These are phyloP conservation scores for Poecilia velifera DNA, from an alignment of 2,797 vertebrate species.

Conservation along the genomic window DNA sequence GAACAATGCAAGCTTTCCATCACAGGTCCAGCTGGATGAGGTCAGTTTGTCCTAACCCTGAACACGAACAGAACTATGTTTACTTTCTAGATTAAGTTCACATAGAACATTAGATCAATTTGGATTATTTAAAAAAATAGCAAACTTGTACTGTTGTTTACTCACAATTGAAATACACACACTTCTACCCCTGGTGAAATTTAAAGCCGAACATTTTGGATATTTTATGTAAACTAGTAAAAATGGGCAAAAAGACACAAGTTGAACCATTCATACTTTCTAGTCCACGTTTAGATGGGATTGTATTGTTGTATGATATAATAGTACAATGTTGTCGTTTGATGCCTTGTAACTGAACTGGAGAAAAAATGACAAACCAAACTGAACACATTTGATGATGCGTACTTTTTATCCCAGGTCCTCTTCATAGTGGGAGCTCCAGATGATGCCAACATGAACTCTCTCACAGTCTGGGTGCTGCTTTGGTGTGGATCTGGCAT, in stretches of 20 bases:
- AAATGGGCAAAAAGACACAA: not conserved
- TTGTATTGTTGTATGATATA: not conserved
- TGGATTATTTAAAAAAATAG: not conserved
- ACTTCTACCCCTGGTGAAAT: not conserved
- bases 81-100: not conserved
- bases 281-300: not conserved
- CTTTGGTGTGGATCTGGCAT: slow-evolving; percentile 22
- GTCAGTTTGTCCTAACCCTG: not conserved
- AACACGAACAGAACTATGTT: not conserved
- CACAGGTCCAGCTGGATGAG: not conserved
- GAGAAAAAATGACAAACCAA: not conserved
- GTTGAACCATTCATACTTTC: not conserved
- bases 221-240: not conserved
- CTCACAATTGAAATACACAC: not conserved
- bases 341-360: not conserved
- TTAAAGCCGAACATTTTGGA: not conserved
- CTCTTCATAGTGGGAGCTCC: slow-evolving; percentile 19
- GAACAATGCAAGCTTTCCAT: not conserved
- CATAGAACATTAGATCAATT: not conserved
- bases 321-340: not conserved
- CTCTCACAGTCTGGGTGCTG: not conserved
- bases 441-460: slow-evolving; percentile 15
- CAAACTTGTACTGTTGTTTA: not conserved
- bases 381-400: not conserved
- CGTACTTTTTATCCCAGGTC: not conserved